Evolutionary conservation across 1,140 invertebrate genomes (phyloP).

Genomic region (Drosophila kikkawai): DNA sequence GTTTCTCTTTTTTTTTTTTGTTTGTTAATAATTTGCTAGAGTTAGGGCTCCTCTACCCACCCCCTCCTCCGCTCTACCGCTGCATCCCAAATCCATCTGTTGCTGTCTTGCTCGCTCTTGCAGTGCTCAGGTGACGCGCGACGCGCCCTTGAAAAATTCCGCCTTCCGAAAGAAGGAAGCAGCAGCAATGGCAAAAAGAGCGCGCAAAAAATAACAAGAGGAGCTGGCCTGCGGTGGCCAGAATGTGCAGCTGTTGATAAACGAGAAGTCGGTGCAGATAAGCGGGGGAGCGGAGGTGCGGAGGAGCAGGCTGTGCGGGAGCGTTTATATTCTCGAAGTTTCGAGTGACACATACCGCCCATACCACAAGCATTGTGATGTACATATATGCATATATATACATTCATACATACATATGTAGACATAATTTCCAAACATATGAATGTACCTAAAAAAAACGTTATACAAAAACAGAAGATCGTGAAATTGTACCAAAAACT

Average conservation of each 20-base stretch:
- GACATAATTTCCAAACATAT: not conserved
- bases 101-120: constrained; percentile 23
- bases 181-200: constrained; percentile 49
- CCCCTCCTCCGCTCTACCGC: not conserved
- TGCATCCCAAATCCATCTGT: constrained; percentile 9
- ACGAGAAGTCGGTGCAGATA: not conserved
- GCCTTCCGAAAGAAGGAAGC: constrained; percentile 40
- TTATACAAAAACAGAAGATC: not conserved
- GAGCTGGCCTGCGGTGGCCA: not conserved
- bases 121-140: constrained; percentile 55
- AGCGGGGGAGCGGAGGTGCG: not conserved
- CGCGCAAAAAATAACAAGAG: constrained; percentile 49
- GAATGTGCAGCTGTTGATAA: constrained; percentile 28
- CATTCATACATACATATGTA: constrained; percentile 6
- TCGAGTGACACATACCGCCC: constrained; percentile 41
- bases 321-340: constrained; percentile 36
- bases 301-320: not conserved
- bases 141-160: constrained; percentile 59
- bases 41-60: not conserved
- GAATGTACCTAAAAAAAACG: not conserved
- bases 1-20: too few species aligned
- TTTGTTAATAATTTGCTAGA: not conserved
- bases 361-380: constrained; percentile 19
- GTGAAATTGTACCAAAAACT: not conserved
- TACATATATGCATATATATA: constrained; percentile 15